Conservation (phyloP, 2,888 invertebrate species). For the Pammene fasciana region DNA sequence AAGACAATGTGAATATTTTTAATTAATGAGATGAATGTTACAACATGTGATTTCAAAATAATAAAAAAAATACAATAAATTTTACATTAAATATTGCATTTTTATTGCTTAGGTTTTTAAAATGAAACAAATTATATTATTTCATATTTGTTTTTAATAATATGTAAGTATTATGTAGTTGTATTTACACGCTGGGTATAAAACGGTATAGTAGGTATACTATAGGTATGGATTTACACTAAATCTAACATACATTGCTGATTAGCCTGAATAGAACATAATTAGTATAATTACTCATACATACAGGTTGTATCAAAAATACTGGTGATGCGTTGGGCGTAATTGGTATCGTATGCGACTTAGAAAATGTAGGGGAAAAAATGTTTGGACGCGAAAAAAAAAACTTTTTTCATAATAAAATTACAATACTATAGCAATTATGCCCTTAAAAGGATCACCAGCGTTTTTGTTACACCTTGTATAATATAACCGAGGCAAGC, state of each 20-base stretch:
- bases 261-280: constrained; percentile 8
- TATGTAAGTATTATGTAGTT: constrained; percentile 32
- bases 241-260: constrained; percentile 15
- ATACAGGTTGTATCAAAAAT: no score
- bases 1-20: constrained; percentile 87
- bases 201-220: constrained; percentile 48
- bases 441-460: no score
- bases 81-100: constrained; percentile 72
- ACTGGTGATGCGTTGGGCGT: no score
- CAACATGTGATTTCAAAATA: constrained; percentile 85
- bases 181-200: constrained; percentile 53
- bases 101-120: constrained; percentile 31
- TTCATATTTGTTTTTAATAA: constrained; percentile 41
- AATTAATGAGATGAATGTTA: constrained; percentile 86
- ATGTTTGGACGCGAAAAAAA: no score
- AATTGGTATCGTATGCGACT: no score
- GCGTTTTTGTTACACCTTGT: no score
- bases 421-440: no score
- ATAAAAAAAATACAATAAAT: constrained; percentile 84
- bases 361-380: no score
- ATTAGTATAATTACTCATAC: constrained; percentile 15
- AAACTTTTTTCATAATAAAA: no score
- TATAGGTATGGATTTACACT: constrained; percentile 28
- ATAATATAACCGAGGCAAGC: constrained; percentile 16
- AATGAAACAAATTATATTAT: constrained; percentile 33